Conservation (phyloP, 2,113 vertebrate genomes). For the Canis aureus region DNA sequence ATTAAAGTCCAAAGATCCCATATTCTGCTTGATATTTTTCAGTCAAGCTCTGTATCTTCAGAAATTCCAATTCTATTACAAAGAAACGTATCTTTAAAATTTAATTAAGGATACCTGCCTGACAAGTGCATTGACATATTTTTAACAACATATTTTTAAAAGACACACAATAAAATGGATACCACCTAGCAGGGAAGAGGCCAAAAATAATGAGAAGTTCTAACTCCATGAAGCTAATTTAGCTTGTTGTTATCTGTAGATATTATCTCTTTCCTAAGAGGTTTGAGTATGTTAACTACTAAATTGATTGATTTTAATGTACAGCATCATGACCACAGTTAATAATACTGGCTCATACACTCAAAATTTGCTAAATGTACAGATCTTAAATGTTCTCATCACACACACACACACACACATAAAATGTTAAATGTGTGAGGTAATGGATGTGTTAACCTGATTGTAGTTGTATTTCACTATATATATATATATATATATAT, state of each 20-base stretch:
- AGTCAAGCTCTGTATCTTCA: background rate
- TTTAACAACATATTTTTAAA: background rate
- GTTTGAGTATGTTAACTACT: background rate
- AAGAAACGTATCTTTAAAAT: background rate
- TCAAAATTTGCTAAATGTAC: background rate
- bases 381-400: background rate
- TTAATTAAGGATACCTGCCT: background rate
- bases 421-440: background rate
- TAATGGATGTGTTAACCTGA: background rate
- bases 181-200: background rate
- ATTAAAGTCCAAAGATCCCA: background rate
- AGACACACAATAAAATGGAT: background rate
- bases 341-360: background rate
- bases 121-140: background rate
- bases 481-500: background rate
- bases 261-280: background rate
- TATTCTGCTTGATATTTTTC: background rate
- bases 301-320: conserved; percentile 8
- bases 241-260: background rate
- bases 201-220: background rate
- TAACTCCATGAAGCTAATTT: background rate
- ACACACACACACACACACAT: background rate
- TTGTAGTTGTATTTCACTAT: background rate
- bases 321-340: background rate
- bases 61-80: conserved; percentile 1